Base-by-base conservation (phyloP, 35 echinoderm and acorn worm species). In the Ophioderma brevispina region DNA sequence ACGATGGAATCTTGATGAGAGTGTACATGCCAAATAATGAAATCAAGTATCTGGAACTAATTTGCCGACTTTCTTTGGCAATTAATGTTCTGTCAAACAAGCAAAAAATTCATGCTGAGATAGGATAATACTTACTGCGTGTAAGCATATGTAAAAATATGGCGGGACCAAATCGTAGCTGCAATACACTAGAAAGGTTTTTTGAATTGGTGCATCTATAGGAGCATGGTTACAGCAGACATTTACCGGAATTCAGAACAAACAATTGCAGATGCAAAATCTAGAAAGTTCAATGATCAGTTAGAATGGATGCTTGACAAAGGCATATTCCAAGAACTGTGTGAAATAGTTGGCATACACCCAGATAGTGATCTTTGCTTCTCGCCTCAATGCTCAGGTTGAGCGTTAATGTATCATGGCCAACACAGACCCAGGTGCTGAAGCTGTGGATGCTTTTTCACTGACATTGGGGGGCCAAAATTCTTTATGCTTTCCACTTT, bases 401-500 rank as follows among this genome's bases (percentile, higher is more conserved):
- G 21, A 33, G 13, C 39, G n/a, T n/a, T 25, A 89, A 94, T 70
- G 82, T 82, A 0, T 87, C 93, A 33, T 94, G 87, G 92, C 78
- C 76, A 87, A 87, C n/a, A n/a, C 92, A 37, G 88, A 94, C 56
- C 92, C 92, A 81, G 77, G 59, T 19, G 87, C 82, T 15, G 1
- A n/a, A 52, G 37, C n/a, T 30, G 77, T 76, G 40, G 84, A 94
- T 90, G 92, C 87, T 31, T 94, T 90, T 37, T 80, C 87, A n/a
- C n/a, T 39, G 81, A 1, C 21, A 90, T 77, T 94, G 88, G 92
- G 56, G 64, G 25, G 23, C 35, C 32, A 37, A 80, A 5, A 28
- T 84, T 19, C 88, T 96, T 85, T 95, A 96, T 92, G 94, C 94
- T 92, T 35, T 90, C 90, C 21, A 81, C 49, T 52, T 92, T 89